These are phyloP conservation scores for Cosmopolites sordidus DNA, from an alignment of 2,888 invertebrate genomes.

Conservation along the genomic window DNA sequence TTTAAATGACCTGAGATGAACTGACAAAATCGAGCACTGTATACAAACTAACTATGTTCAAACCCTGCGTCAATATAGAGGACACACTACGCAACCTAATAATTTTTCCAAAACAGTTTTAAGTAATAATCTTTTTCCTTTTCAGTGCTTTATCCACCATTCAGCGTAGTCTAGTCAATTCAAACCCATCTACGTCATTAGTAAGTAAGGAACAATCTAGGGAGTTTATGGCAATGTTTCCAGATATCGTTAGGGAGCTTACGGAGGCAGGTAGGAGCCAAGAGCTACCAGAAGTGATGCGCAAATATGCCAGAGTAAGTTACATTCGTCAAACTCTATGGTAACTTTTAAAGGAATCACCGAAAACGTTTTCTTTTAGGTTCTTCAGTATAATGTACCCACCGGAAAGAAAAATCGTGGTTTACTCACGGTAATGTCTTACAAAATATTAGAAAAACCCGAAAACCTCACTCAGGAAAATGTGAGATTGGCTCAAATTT, in stretches of 20 bases:
- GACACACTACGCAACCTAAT: too few species aligned
- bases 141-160: constrained; percentile 56
- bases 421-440: constrained; percentile 68
- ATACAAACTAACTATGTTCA: too few species aligned
- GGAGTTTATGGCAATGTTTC: constrained; percentile 85
- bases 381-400: constrained; percentile 85
- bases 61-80: too few species aligned
- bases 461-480: constrained; percentile 73
- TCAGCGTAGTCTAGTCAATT: constrained; percentile 59
- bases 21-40: too few species aligned
- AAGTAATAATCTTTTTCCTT: constrained; percentile 26
- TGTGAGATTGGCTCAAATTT: constrained; percentile 70
- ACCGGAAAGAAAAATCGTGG: constrained; percentile 84
- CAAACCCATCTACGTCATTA: constrained; percentile 57
- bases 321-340: too few species aligned
- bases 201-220: constrained; percentile 75
- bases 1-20: too few species aligned
- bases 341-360: too few species aligned
- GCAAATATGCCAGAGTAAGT: constrained; percentile 46
- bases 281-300: constrained; percentile 71
- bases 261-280: constrained; percentile 71
- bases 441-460: constrained; percentile 65
- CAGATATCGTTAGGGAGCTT: constrained; percentile 79
- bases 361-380: too few species aligned
- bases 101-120: too few species aligned